Evolutionary conservation across 2,888 invertebrate genomes (phyloP).

Genomic region (Alentia gelatinosa): DNA sequence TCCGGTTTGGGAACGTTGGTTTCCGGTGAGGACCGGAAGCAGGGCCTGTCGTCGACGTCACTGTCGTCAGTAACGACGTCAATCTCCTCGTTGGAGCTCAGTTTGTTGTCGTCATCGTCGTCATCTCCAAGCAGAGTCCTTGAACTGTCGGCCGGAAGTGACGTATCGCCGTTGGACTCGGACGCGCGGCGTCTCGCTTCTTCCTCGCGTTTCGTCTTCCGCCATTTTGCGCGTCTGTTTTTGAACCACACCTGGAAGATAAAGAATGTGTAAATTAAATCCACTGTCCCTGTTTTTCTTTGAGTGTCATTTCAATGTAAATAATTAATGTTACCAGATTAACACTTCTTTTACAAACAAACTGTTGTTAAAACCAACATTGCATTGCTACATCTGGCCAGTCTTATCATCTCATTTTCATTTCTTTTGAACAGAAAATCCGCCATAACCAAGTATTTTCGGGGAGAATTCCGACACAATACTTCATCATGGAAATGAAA

Average conservation of each 20-base stretch:
- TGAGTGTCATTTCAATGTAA: background rate
- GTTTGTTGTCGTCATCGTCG: slow-evolving; percentile 12
- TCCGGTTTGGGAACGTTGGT: background rate
- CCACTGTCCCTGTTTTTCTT: background rate
- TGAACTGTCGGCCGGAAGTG: background rate
- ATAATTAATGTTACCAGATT: background rate
- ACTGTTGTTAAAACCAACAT: too few relatives aligned
- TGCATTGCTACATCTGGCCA: too few relatives aligned
- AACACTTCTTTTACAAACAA: background rate
- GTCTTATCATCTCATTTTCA: too few relatives aligned
- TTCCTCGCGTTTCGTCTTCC: slow-evolving; percentile 53
- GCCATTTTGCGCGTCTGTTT: slow-evolving; percentile 54
- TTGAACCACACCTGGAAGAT: slow-evolving; percentile 55
- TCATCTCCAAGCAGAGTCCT: background rate
- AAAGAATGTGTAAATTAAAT: background rate
- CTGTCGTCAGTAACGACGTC: slow-evolving; percentile 24
- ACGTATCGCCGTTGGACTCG: background rate
- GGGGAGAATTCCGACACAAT: too few relatives aligned
- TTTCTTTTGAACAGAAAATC: too few relatives aligned
- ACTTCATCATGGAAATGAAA: too few relatives aligned
- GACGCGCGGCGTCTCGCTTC: slow-evolving; percentile 36
- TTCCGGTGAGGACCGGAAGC: background rate
- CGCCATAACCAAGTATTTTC: too few relatives aligned
- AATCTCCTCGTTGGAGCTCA: background rate
- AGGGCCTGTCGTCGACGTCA: background rate